phyloP scores from a whole-genome alignment of 2,113 vertebrate genomes.

The Tiliqua scincoides region DNA sequence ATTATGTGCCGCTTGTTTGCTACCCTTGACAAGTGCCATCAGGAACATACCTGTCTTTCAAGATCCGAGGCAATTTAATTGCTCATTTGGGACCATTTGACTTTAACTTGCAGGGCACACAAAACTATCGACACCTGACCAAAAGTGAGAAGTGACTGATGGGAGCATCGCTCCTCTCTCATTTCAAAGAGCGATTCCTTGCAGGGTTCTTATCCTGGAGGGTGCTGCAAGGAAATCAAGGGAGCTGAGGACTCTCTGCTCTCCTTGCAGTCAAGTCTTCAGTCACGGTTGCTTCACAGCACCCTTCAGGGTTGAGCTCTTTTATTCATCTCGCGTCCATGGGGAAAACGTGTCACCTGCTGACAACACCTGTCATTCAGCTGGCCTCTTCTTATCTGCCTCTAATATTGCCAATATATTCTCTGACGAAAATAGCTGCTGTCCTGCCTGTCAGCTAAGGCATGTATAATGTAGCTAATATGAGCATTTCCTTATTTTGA shows the following conservation, averaged over 20 bases:
- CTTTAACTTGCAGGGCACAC: background rate
- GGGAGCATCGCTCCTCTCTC: background rate
- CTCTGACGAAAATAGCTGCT: background rate
- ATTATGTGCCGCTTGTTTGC: conserved; percentile 14
- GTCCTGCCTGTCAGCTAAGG: background rate
- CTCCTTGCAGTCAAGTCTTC: background rate
- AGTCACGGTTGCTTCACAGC: background rate
- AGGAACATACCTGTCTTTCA: background rate
- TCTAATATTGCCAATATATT: background rate
- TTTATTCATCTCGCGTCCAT: background rate
- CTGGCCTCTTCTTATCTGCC: background rate
- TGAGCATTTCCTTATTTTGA: background rate
- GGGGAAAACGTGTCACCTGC: background rate
- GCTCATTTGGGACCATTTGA: background rate
- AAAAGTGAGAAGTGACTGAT: background rate
- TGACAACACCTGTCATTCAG: conserved; percentile 5
- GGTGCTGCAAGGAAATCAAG: background rate
- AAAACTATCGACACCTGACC: background rate
- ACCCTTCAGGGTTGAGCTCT: background rate
- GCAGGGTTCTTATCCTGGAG: background rate
- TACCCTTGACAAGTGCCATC: background rate
- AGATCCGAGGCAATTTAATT: background rate
- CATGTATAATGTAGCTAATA: background rate
- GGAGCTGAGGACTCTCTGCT: accelerated
- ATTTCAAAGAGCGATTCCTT: background rate